A percentile compares a stretch with the other conserved stretches of the same genome.
Conservation (phyloP, 2,888 invertebrate species). For the Pseudococcus jackbeardsleyi region DNA sequence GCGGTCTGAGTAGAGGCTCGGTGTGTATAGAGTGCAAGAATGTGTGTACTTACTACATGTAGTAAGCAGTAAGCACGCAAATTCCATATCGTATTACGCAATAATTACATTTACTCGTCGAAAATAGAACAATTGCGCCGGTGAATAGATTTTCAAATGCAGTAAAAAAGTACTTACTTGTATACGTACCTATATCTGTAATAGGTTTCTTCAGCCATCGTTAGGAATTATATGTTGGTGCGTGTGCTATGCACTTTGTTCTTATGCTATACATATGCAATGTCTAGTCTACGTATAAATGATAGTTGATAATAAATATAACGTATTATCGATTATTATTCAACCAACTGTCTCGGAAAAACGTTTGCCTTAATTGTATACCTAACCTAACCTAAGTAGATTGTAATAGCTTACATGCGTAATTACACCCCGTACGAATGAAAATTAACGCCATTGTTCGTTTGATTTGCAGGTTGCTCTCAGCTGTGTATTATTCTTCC, state of each 20-base stretch:
- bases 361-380: not conserved
- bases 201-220: not conserved
- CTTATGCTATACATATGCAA: no score
- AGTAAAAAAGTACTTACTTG: not conserved
- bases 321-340: not conserved
- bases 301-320: not conserved
- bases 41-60: not conserved
- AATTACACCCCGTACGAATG: not conserved
- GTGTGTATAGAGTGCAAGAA: not conserved
- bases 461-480: slow-evolving; percentile 11
- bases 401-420: not conserved
- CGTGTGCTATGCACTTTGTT: no score
- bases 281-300: not conserved
- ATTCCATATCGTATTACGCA: slow-evolving; percentile 10
- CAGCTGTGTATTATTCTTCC: not conserved
- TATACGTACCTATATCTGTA: not conserved
- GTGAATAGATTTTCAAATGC: not conserved
- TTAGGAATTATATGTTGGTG: not conserved
- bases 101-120: slow-evolving; percentile 4
- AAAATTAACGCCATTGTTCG: not conserved
- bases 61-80: not conserved
- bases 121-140: slow-evolving; percentile 10
- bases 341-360: not conserved
- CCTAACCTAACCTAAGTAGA: not conserved
- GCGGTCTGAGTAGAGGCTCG: not conserved